Conservation (phyloP, 2,113 vertebrate genomes). For the Platycercus adscitus region DNA sequence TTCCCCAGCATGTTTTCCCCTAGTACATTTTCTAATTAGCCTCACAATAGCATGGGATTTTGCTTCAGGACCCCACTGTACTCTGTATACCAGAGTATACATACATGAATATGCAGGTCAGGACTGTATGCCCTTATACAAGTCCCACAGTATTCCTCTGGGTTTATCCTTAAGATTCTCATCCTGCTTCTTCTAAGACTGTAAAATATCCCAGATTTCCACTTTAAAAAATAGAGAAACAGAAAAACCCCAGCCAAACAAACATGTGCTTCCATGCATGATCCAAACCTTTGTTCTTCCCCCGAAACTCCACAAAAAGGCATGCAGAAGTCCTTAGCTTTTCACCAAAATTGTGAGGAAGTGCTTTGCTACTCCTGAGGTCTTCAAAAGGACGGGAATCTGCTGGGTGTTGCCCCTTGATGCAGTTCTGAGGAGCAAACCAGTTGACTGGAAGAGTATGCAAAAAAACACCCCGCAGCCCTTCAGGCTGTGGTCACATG, state of each 20-base stretch:
- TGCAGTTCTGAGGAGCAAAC: not conserved
- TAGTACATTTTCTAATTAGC: not conserved
- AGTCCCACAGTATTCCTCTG: not conserved
- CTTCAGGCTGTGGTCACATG: slow-evolving; percentile 27
- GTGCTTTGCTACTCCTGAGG: not conserved
- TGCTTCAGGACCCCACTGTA: not conserved
- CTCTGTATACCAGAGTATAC: not conserved
- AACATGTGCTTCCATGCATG: not conserved
- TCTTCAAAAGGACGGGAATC: not conserved
- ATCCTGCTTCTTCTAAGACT: not conserved
- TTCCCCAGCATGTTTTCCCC: not conserved
- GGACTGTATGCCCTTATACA: not conserved
- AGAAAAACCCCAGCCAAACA: not conserved
- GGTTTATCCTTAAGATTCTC: not conserved
- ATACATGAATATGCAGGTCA: not conserved
- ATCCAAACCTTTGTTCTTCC: not conserved
- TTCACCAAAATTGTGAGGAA: not conserved
- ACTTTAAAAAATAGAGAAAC: not conserved
- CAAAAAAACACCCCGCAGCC: not conserved
- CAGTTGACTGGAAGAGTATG: not conserved
- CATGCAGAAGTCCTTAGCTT: not conserved
- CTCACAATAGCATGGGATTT: not conserved
- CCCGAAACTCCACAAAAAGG: not conserved
- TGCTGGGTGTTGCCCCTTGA: not conserved
- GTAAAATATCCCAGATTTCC: not conserved